A percentile compares a stretch with the other conserved stretches of the same genome.
Evolutionary conservation across 2,113 vertebrate species (phyloP).

Genomic region (Bos indicus): DNA sequence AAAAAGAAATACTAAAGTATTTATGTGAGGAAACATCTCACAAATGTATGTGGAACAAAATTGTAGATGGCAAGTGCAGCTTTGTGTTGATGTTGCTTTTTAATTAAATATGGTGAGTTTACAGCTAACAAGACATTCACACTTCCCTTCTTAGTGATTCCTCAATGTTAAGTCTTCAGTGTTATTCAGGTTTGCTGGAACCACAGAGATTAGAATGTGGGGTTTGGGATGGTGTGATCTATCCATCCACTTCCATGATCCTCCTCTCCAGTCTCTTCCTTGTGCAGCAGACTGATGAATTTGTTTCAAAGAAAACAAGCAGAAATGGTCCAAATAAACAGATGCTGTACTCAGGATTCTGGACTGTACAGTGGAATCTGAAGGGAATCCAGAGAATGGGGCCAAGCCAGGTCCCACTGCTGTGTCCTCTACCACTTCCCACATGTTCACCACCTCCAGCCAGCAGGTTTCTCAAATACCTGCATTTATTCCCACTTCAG

Average conservation of each 20-base stretch:
- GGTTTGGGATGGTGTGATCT: not conserved
- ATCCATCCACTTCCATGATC: not conserved
- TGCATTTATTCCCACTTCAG: too few species aligned
- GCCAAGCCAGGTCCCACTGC: not conserved
- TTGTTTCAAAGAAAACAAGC: not conserved
- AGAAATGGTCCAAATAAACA: not conserved
- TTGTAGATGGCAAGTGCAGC: not conserved
- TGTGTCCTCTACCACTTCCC: rapidly evolving
- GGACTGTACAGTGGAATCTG: not conserved
- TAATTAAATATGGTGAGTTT: not conserved
- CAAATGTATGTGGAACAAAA: not conserved
- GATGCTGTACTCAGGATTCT: not conserved
- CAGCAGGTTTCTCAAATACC: rapidly evolving
- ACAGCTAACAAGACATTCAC: not conserved
- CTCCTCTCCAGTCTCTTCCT: not conserved
- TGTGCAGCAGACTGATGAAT: not conserved
- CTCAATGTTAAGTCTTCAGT: not conserved
- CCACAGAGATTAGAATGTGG: not conserved
- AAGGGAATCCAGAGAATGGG: not conserved
- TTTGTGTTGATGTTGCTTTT: not conserved
- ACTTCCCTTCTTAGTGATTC: not conserved
- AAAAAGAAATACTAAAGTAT: not conserved
- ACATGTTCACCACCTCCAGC: rapidly evolving
- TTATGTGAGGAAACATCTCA: not conserved
- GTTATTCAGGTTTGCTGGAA: not conserved